Evolutionary conservation across 2,888 invertebrate genomes (phyloP).

Genomic region (Brassicogethes aeneus): DNA sequence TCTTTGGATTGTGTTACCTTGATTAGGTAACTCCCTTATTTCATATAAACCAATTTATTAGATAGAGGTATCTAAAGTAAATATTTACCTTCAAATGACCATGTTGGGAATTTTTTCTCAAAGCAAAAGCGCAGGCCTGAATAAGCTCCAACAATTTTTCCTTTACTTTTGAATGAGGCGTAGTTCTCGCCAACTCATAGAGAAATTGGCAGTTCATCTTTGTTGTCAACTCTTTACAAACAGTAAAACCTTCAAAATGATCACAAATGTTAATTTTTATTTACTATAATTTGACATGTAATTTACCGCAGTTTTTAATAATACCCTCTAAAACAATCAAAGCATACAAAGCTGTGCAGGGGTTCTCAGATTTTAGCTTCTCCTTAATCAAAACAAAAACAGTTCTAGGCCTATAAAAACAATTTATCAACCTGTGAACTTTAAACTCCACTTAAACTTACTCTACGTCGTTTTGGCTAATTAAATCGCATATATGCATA

Average conservation of each 20-base stretch:
- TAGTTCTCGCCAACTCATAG: slow-evolving; percentile 75
- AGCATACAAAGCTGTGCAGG: slow-evolving; percentile 86
- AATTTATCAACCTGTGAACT: neutral
- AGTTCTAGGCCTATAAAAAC: slow-evolving; percentile 61
- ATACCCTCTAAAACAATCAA: slow-evolving; percentile 89
- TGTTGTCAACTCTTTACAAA: slow-evolving; percentile 89
- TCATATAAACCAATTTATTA: slow-evolving; percentile 2
- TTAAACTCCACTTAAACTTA: slow-evolving; percentile 29
- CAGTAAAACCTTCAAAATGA: slow-evolving; percentile 49
- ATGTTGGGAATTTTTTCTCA: slow-evolving; percentile 83
- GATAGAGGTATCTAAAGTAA: neutral
- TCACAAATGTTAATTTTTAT: neutral
- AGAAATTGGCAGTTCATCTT: slow-evolving; percentile 91
- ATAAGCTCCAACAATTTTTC: slow-evolving; percentile 87
- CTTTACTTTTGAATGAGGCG: slow-evolving; percentile 72
- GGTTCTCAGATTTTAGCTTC: slow-evolving; percentile 82
- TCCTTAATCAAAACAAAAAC: slow-evolving; percentile 82
- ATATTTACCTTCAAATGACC: slow-evolving; percentile 69
- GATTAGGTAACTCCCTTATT: too few species aligned
- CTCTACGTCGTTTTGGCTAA: slow-evolving; percentile 93
- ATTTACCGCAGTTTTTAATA: slow-evolving; percentile 91
- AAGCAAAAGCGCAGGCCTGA: slow-evolving; percentile 98
- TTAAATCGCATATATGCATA: slow-evolving; percentile 88
- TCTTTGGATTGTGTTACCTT: neutral
- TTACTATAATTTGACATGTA: too few species aligned